Conservation (phyloP, 1,140 invertebrate species). For the Pseudomyrmex gracilis region DNA sequence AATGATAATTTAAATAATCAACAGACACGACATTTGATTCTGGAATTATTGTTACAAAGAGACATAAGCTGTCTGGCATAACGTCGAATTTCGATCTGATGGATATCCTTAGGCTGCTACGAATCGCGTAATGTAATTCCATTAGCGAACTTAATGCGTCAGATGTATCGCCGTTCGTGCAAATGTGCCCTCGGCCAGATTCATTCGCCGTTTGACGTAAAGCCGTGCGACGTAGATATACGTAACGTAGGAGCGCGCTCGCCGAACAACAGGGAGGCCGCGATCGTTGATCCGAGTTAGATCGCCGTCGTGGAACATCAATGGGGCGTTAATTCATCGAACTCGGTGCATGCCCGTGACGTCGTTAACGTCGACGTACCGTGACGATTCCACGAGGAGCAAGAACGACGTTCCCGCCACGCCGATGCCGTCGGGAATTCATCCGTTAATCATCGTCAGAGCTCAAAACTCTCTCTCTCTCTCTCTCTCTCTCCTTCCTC, state of each 20-base stretch:
- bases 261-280: constrained; percentile 50
- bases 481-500: no score
- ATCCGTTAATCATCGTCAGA: constrained; percentile 67
- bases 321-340: constrained; percentile 73
- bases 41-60: not conserved
- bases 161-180: constrained; percentile 39
- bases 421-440: constrained; percentile 44
- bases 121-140: constrained; percentile 22
- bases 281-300: constrained; percentile 68
- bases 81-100: constrained; percentile 4
- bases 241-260: constrained; percentile 33
- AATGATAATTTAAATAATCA: not conserved
- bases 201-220: constrained; percentile 46
- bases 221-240: not conserved
- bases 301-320: constrained; percentile 64
- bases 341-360: constrained; percentile 61
- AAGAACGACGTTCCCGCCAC: constrained; percentile 58
- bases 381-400: constrained; percentile 67
- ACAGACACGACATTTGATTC: no score
- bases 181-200: constrained; percentile 43
- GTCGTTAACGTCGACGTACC: constrained; percentile 70
- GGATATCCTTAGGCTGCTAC: constrained; percentile 10
- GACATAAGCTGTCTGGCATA: not conserved
- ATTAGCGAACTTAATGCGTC: constrained; percentile 39
- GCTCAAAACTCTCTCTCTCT: constrained; percentile 61